Evolutionary conservation across 2,797 vertebrate genomes (phyloP).

Genomic region (Pelodytes ibericus): DNA sequence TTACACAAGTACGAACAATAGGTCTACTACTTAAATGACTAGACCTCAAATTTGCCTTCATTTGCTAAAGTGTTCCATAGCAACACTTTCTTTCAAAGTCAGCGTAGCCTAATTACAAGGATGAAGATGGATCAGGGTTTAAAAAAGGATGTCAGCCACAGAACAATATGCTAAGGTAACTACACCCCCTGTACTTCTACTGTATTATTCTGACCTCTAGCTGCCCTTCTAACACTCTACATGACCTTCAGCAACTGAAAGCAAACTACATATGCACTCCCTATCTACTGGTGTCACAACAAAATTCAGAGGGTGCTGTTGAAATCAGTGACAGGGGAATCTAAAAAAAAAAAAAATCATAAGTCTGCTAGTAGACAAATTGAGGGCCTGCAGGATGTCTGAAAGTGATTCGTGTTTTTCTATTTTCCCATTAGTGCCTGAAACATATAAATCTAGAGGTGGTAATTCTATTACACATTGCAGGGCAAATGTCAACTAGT

Average conservation of each 20-base stretch:
- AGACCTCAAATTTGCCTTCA: conserved; percentile 71
- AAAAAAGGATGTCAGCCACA: conserved; percentile 59
- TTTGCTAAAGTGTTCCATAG: conserved; percentile 72
- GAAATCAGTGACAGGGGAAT: conserved; percentile 74
- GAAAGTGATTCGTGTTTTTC: conserved; percentile 61
- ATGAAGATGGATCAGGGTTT: conserved; percentile 73
- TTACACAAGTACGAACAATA: conserved; percentile 74
- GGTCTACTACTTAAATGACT: conserved; percentile 66
- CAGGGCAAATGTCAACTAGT: conserved; percentile 60
- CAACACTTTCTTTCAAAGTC: conserved; percentile 67
- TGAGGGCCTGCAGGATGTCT: conserved; percentile 70
- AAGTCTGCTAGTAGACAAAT: conserved; percentile 71
- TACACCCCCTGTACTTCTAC: conserved; percentile 66
- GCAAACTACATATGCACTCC: conserved; percentile 67
- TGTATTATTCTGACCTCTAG: conserved; percentile 76
- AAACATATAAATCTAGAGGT: conserved; percentile 75
- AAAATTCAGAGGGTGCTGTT: conserved; percentile 69
- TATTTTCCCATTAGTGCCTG: conserved; percentile 63
- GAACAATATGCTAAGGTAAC: conserved; percentile 71
- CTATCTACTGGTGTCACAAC: conserved; percentile 69
- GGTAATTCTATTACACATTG: conserved; percentile 64
- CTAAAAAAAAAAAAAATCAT: conserved; percentile 81
- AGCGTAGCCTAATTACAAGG: conserved; percentile 61
- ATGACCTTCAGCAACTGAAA: conserved; percentile 78
- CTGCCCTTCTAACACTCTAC: conserved; percentile 75